These are phyloP conservation scores for Diplolepis rosae DNA, from an alignment of 2,888 invertebrate species.

Conservation along the genomic window DNA sequence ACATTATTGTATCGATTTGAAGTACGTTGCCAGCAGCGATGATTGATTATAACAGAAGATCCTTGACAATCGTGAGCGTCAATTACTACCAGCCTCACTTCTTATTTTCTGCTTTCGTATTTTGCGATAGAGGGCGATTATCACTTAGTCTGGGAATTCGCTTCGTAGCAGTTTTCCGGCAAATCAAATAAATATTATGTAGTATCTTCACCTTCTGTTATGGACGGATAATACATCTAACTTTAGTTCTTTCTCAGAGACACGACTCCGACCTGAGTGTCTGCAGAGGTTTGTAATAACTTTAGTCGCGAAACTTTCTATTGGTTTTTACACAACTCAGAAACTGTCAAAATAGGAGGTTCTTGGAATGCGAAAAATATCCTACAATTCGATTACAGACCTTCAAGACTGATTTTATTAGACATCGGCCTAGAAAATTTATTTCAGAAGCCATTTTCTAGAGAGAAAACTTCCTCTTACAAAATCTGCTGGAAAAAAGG, in stretches of 20 bases:
- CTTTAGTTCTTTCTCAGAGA: slow-evolving; percentile 1
- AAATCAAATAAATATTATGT: slow-evolving; percentile 24
- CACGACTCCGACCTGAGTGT: not conserved
- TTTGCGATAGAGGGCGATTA: not conserved
- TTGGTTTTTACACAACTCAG: not conserved
- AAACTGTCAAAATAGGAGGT: slow-evolving; percentile 5
- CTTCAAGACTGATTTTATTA: not conserved
- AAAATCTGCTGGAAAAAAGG: no score
- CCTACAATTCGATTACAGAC: slow-evolving; percentile 1
- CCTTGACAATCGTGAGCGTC: no score
- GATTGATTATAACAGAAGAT: no score
- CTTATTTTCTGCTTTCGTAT: no score
- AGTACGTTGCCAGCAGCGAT: no score
- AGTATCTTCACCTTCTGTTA: slow-evolving; percentile 6
- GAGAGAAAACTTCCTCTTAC: not conserved
- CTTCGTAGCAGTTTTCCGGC: not conserved
- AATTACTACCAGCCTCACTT: no score
- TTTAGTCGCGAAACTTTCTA: slow-evolving; percentile 7
- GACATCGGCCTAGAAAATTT: not conserved
- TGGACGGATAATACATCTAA: slow-evolving; percentile 25
- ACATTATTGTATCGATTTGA: no score
- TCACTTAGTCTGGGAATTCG: slow-evolving; percentile 9
- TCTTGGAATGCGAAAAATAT: slow-evolving; percentile 4
- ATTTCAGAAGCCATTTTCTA: not conserved
- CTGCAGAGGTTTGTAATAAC: not conserved